Evolutionary conservation across 2,113 vertebrate genomes (phyloP).

Genomic region (Corythoichthys haematopterus): DNA sequence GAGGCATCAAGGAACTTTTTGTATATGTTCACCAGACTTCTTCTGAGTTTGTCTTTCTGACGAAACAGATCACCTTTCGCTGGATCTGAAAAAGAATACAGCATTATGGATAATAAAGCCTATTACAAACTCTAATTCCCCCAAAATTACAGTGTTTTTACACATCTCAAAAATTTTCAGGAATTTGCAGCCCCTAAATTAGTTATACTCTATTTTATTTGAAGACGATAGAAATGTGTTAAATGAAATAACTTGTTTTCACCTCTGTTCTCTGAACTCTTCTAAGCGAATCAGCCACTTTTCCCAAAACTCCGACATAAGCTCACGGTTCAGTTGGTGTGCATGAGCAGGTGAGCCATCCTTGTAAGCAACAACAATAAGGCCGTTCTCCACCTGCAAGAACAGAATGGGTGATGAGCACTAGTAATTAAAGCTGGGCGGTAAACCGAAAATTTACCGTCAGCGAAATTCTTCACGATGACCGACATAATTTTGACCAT

Average conservation of each 20-base stretch:
- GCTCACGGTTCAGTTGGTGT: constrained; percentile 75
- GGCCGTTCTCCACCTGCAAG: constrained; percentile 81
- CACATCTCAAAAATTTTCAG: neutral
- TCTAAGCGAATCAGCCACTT: constrained; percentile 87
- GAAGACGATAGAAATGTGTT: neutral
- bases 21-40: neutral
- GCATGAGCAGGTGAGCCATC: constrained; percentile 85
- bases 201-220: no score
- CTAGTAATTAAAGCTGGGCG: no score
- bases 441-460: no score
- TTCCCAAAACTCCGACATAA: constrained; percentile 83
- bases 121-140: neutral
- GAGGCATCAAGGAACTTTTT: neutral
- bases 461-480: no score
- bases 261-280: constrained; percentile 73
- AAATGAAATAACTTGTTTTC: no score
- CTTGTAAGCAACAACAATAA: constrained; percentile 92
- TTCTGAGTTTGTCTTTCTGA: constrained; percentile 22
- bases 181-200: neutral
- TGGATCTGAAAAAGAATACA: constrained; percentile 30
- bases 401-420: neutral
- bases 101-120: neutral
- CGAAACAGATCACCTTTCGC: constrained; percentile 7
- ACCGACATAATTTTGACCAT: no score
- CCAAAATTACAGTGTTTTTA: neutral